Evolutionary conservation across 53 echinoderm and acorn worm species (phyloP).

Genomic region (Luidia sarsii): DNA sequence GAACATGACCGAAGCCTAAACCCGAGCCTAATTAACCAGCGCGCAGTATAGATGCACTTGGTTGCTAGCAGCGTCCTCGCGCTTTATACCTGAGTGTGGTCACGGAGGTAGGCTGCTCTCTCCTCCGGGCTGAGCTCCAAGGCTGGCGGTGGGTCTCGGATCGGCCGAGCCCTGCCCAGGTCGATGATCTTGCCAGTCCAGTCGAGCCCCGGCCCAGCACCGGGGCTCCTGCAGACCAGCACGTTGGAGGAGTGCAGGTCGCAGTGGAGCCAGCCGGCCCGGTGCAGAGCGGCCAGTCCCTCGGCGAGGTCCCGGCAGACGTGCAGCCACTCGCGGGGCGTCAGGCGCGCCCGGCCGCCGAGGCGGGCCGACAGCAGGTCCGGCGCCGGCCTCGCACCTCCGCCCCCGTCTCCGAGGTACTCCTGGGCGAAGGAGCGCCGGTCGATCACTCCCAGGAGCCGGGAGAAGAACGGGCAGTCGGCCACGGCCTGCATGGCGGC

Average conservation of each 20-base stretch:
- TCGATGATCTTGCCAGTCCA: slow-evolving; percentile 36
- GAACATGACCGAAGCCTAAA: too few species aligned
- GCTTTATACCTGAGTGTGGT: slow-evolving; percentile 9
- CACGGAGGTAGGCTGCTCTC: background rate
- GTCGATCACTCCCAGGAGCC: slow-evolving; percentile 21
- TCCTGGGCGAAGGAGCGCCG: slow-evolving; percentile 20
- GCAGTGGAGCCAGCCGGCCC: slow-evolving; percentile 1
- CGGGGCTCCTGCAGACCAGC: slow-evolving; percentile 6
- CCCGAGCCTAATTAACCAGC: too few species aligned
- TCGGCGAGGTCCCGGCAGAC: slow-evolving; percentile 27
- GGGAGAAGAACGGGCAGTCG: background rate
- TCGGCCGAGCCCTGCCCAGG: background rate
- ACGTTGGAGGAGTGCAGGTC: slow-evolving; percentile 8
- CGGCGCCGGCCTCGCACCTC: background rate
- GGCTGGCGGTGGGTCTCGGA: background rate
- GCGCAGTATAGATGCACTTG: too few species aligned
- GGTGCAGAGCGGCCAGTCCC: slow-evolving; percentile 1
- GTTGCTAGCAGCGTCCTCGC: too few species aligned
- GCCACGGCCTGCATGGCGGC: slow-evolving; percentile 20
- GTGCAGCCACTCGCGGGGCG: slow-evolving; percentile 5
- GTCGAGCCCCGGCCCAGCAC: background rate
- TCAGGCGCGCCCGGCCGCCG: background rate
- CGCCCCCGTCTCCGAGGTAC: background rate
- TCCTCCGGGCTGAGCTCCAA: background rate
- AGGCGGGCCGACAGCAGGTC: background rate